Evolutionary conservation across 2,888 invertebrate genomes (phyloP), one percentile per base, ranked within the genome.

Genomic region (Aromia moschata): DNA sequence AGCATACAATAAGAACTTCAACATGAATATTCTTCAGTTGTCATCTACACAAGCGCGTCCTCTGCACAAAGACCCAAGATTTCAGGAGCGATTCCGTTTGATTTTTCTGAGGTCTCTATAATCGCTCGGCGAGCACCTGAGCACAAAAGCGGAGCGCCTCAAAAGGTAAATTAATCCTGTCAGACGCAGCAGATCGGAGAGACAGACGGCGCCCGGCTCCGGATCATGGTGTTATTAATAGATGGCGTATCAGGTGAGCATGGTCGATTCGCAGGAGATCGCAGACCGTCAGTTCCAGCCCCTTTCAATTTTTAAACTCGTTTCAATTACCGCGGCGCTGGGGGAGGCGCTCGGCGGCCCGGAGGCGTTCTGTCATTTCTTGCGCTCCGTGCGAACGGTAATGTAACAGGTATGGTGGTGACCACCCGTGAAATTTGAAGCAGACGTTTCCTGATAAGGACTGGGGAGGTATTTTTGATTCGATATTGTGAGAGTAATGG

Each of bases 101-200:
- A 37, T 45, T 55, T 46, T 45, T 30, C 11, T 20, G 36, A 12
- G 37, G 14, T 43, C 15, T 33, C 41, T 31, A 53, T 54, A 64
- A 67, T 64, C 62, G 65, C 62, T 4, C 57, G 60, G 62, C 65
- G 67, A 68, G 64, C 70, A 69, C 67, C 67, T 69, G 66, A 66
- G 65, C 71, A 71, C 70, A 68, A 72, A 73, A 73, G 72, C 67
- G 59, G 64, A 63, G 58, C 60, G 60, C 66, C 68, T 64, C 67
- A 69, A 72, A n/a, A 74, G 72, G 72, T 72, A 74, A 74, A 73
- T 74, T 74, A 74, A 74, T 71, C 65, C 73, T 74, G 74, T 74
- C 74, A 72, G 68, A 70, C 60, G 59, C 74, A 74, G 68, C 60
- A 58, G 20, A 57, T 59, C 59, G 59, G 16, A 60, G 56, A 69